Base-by-base conservation (phyloP, 2,888 invertebrate species). In the Carcina quercana region DNA sequence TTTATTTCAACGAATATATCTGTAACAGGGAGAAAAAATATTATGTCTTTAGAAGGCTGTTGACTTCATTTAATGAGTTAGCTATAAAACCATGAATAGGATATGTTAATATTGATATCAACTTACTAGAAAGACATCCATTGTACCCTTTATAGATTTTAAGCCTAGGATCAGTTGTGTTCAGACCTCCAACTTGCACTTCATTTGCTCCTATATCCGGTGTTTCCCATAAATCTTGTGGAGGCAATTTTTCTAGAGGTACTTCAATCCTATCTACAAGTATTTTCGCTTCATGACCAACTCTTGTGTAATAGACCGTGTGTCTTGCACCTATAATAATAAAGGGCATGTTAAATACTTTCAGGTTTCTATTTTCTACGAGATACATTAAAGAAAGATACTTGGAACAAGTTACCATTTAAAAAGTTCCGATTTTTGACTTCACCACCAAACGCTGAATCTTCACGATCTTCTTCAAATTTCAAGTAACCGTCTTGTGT, bases 61-160 rank as follows among this genome's bases (percentile, higher is more conserved):
- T 30, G 19, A 12, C 8, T n/a, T 20, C 20, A 5, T 20, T 17
- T 17, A 5, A 17, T 21, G 6, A 17, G 17, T 17, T 17, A 5
- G 17, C 5, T 4, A 17, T 17, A 17, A 17, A 17, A 17, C 7
- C 7, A 5, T 17, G 4, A 7, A 5, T 17, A 7, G 7, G 17
- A 17, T 17, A 17, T 7, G n/a, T n/a, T n/a, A n/a, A n/a, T n/a
- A 17, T 29, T 29, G 7, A 12, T 10, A 2, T 13, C 6, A 30
- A 87, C 90, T 88, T 75, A 95, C 95, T 96, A 42, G 95, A 95
- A 40, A 96, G 83, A 67, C 96, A 96, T 34, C 96, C 95, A 54
- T 92, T 93, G 68, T 95, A 96, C 47, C 93, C 92, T 59, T 92
- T 94, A 59, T 92, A 95, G 37, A 91, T 91, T 38, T 89, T 89